These are phyloP conservation scores for Anthonomus grandis DNA, from an alignment of 1,140 invertebrate genomes.

Conservation along the genomic window DNA sequence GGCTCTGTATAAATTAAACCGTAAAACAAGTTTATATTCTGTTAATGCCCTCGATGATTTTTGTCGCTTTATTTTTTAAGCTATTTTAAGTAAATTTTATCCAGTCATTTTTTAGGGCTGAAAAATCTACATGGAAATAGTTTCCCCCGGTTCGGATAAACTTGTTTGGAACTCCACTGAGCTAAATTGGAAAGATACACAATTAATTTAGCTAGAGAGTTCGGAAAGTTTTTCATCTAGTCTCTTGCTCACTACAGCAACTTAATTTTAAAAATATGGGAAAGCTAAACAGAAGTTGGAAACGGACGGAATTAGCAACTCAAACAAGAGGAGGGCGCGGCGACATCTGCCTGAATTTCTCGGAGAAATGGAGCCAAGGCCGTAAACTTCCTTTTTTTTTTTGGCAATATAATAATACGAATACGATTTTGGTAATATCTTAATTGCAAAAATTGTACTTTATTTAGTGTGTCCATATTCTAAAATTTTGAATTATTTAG, in stretches of 20 bases:
- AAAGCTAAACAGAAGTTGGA: slow-evolving; percentile 14
- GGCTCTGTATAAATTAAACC: slow-evolving; percentile 15
- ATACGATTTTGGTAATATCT: no score
- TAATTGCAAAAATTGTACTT: no score
- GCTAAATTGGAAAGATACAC: slow-evolving; percentile 19
- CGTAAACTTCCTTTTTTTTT: no score
- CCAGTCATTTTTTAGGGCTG: background rate
- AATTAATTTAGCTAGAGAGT: slow-evolving; percentile 19
- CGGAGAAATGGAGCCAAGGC: no score
- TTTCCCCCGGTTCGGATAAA: slow-evolving; percentile 10
- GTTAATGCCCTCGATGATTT: no score
- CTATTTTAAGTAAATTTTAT: background rate
- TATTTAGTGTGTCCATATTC: no score
- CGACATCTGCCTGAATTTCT: slow-evolving; percentile 12
- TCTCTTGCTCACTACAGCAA: slow-evolving; percentile 10
- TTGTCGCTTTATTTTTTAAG: background rate
- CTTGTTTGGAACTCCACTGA: slow-evolving; percentile 17
- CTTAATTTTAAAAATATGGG: slow-evolving; percentile 16
- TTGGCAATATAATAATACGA: no score
- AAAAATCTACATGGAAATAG: slow-evolving; percentile 4
- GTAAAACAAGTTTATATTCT: slow-evolving; percentile 9
- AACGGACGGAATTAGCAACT: slow-evolving; percentile 9
- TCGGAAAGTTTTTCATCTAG: slow-evolving; percentile 19
- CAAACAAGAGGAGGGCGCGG: background rate
- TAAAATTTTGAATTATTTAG: no score